Evolutionary conservation across 2,797 vertebrate genomes (phyloP).

Genomic region (Anas bahamensis): DNA sequence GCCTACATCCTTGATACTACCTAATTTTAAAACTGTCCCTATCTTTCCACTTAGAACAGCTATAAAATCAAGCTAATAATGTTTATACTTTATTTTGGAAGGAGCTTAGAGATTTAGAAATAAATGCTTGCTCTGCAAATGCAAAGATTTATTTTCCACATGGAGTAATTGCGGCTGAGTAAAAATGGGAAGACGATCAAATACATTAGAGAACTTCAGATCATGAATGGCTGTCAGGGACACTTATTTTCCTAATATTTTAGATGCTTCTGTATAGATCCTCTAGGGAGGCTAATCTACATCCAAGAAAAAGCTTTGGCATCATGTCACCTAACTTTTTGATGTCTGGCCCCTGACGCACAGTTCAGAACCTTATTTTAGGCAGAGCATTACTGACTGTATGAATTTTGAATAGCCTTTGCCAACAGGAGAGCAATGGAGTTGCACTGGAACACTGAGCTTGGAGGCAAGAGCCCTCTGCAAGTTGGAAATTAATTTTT

Average conservation of each 20-base stretch:
- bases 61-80: conserved; percentile 43
- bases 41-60: conserved; percentile 3
- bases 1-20: not conserved
- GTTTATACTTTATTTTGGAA: conserved; percentile 41
- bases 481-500: conserved; percentile 17
- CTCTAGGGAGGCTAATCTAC: not conserved
- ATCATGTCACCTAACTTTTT: not conserved
- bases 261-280: not conserved
- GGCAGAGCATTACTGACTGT: not conserved
- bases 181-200: conserved; percentile 29
- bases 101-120: conserved; percentile 15
- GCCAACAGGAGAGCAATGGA: not conserved
- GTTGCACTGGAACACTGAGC: not conserved
- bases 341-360: fast-evolving
- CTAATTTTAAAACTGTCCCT: conserved; percentile 23
- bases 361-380: not conserved
- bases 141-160: conserved; percentile 28
- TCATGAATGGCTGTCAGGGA: not conserved
- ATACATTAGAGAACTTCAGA: conserved; percentile 4
- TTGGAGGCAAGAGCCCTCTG: not conserved
- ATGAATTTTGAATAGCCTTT: not conserved
- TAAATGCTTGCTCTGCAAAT: conserved; percentile 47
- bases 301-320: not conserved
- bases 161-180: not conserved
- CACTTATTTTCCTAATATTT: conserved; percentile 9